phyloP scores from a whole-genome alignment of 2,797 vertebrate genomes.

The Glyptemys insculpta region DNA sequence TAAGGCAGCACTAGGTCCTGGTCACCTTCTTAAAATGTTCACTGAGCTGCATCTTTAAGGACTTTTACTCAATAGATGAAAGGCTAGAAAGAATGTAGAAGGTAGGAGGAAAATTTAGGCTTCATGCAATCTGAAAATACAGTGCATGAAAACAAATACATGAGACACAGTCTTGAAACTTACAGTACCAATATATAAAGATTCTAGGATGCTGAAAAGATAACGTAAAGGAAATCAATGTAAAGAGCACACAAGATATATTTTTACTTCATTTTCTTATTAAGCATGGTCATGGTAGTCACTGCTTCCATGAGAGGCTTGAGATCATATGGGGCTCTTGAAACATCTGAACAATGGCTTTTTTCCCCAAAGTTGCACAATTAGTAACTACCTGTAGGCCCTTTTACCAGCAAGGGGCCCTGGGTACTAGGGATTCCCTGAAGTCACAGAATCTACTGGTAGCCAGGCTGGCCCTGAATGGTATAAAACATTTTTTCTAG shows the following conservation, averaged over 20 bases:
- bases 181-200: neutral
- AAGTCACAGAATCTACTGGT: neutral
- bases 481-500: neutral
- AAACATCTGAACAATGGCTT: neutral
- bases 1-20: constrained; percentile 10
- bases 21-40: neutral
- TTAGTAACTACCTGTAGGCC: neutral
- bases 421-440: neutral
- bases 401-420: neutral
- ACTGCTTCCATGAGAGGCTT: neutral
- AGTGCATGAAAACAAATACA: neutral
- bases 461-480: neutral
- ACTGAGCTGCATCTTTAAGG: neutral
- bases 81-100: constrained; percentile 38
- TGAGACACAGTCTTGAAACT: neutral
- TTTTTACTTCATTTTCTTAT: neutral
- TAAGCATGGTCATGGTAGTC: neutral
- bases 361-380: neutral
- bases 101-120: neutral
- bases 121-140: neutral
- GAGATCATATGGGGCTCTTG: neutral
- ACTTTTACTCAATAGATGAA: neutral
- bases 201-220: neutral
- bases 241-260: neutral
- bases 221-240: neutral